phyloP scores from a whole-genome alignment of 1,140 invertebrate genomes.

The Bombus picipes region DNA sequence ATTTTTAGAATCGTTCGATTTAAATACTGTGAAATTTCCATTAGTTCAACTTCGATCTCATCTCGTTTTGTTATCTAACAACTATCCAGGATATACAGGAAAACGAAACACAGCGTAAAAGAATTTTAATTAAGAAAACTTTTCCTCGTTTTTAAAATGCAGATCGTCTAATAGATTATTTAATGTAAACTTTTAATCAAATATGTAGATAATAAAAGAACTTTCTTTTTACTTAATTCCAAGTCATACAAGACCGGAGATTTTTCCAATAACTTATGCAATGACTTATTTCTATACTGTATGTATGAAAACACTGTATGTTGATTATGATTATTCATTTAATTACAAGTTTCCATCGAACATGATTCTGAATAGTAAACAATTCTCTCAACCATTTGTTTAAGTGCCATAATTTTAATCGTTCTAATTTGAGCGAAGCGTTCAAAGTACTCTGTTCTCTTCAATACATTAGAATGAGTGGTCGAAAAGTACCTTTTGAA shows the following conservation, averaged over 20 bases:
- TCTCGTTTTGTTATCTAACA: not conserved
- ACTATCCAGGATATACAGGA: not conserved
- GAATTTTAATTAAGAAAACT: not conserved
- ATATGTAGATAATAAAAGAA: not conserved
- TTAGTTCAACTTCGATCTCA: not conserved
- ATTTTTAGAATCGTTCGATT: not conserved
- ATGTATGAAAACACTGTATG: too few relatives aligned
- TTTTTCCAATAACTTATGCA: not conserved
- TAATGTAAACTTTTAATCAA: not conserved
- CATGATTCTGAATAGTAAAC: too few relatives aligned
- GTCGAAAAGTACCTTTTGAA: constrained; percentile 28
- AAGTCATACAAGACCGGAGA: not conserved
- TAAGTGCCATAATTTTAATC: not conserved
- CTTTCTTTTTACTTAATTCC: not conserved
- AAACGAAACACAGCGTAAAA: not conserved
- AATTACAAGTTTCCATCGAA: not conserved
- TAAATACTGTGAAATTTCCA: not conserved
- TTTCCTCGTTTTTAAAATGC: not conserved
- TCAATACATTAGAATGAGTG: not conserved
- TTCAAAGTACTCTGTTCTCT: not conserved
- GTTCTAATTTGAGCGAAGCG: too few relatives aligned
- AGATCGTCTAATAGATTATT: not conserved
- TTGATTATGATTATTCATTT: too few relatives aligned
- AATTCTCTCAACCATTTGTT: not conserved
- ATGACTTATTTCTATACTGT: not conserved